Percentiles rank a stretch among this genome's conserved stretches.
phyloP scores from a whole-genome alignment of 2,113 vertebrate genomes.

The Anas platyrhynchos region DNA sequence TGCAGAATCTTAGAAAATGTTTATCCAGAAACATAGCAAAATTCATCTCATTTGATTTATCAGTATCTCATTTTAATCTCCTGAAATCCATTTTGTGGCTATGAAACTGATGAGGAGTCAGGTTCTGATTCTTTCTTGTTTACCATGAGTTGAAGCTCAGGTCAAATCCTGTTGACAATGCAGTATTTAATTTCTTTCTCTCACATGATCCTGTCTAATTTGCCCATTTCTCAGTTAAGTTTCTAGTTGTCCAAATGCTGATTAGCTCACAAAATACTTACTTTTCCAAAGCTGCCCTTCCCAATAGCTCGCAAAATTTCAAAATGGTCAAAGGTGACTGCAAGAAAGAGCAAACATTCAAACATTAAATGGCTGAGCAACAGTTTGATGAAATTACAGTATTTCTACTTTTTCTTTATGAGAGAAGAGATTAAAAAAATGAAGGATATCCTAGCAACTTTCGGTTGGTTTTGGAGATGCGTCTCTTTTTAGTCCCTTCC shows the following conservation, averaged over 20 bases:
- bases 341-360: conserved; percentile 63
- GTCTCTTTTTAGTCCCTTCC: no score
- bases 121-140: neutral
- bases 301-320: conserved; percentile 97
- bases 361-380: neutral
- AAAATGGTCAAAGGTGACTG: conserved; percentile 98
- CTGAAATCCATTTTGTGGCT: neutral
- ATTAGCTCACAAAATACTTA: conserved; percentile 70
- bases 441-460: neutral
- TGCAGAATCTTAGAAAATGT: neutral
- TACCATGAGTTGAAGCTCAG: conserved; percentile 12
- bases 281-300: conserved; percentile 98
- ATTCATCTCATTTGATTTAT: neutral
- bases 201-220: neutral
- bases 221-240: neutral
- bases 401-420: neutral
- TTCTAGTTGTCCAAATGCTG: neutral
- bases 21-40: neutral
- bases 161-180: neutral
- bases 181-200: neutral
- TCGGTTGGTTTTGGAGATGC: neutral
- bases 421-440: neutral
- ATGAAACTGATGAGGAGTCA: neutral
- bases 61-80: neutral
- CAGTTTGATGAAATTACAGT: neutral